phyloP scores from a whole-genome alignment of 2,113 vertebrate genomes.

The chimpanzee (Pan troglodytes) region NHGRI_mPanTro3-v2.1_pri NC_072420.2:10942001-10942500 shows the following conservation, averaged over 20 bases:
- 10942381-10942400: too few relatives aligned
- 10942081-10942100: neutral
- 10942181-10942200: neutral
- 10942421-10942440: too few relatives aligned
- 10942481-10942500: too few relatives aligned
- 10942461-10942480: too few relatives aligned
- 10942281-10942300: too few relatives aligned
- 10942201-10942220: neutral
- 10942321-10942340: neutral
- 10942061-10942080: neutral
- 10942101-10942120: neutral
- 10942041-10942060: neutral
- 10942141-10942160: constrained; percentile 27
- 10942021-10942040: constrained; percentile 8
- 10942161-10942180: neutral
- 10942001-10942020: neutral
- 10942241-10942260: neutral
- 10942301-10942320: neutral
- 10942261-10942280: neutral
- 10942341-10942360: too few relatives aligned
- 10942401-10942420: too few relatives aligned
- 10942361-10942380: too few relatives aligned
- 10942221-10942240: neutral
- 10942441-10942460: too few relatives aligned
- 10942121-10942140: constrained; percentile 51